Conservation (phyloP, 2,888 invertebrate species). For the Hirtodrosophila cameraria region DNA sequence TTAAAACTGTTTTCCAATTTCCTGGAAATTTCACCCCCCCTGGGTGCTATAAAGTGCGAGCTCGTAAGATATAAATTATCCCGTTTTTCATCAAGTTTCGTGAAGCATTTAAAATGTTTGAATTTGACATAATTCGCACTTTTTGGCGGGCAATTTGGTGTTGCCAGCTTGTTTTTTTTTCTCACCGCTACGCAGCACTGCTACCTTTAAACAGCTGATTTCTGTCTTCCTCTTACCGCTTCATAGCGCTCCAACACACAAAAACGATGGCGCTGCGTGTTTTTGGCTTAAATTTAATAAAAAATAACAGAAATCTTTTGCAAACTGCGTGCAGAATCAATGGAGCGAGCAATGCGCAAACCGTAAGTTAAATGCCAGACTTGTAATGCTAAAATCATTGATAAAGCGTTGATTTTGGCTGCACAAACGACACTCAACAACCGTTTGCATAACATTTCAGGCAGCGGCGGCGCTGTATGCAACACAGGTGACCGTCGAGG, state of each 20-base stretch:
- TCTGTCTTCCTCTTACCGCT: slow-evolving; percentile 28
- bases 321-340: slow-evolving; percentile 59
- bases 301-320: slow-evolving; percentile 74
- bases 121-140: background rate
- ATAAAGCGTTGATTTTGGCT: slow-evolving; percentile 15
- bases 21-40: too few species aligned
- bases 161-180: slow-evolving; percentile 30
- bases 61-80: too few species aligned
- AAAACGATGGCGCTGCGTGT: slow-evolving; percentile 73
- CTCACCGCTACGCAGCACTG: slow-evolving; percentile 12
- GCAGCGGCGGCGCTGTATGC: slow-evolving; percentile 54
- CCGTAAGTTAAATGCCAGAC: slow-evolving; percentile 37
- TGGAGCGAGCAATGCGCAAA: slow-evolving; percentile 23
- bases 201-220: slow-evolving; percentile 49
- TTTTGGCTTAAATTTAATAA: slow-evolving; percentile 76
- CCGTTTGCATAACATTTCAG: slow-evolving; percentile 69
- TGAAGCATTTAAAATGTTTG: background rate
- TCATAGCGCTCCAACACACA: slow-evolving; percentile 17
- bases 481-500: slow-evolving; percentile 79
- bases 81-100: too few species aligned
- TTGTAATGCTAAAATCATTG: slow-evolving; percentile 12
- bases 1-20: too few species aligned
- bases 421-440: background rate
- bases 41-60: too few species aligned
- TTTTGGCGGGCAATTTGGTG: background rate